phyloP scores from a whole-genome alignment of 2,113 vertebrate species.

The Nothobranchius kuhntae region DNA sequence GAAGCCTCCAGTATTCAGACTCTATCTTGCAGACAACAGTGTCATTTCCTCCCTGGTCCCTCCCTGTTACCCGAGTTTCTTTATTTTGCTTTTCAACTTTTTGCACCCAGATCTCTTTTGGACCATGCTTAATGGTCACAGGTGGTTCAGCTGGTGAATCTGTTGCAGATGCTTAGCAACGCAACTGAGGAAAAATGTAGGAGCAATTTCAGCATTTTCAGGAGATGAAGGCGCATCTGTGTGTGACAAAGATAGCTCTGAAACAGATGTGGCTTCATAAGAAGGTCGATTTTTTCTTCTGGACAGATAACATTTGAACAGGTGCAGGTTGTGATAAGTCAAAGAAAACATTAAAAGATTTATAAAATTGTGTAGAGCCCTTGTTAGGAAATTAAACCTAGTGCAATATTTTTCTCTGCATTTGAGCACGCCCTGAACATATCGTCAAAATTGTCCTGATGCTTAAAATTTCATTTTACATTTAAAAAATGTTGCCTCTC shows the following conservation, averaged over 20 bases:
- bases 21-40: neutral
- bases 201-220: conserved; percentile 9
- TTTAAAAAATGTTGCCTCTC: too few species aligned
- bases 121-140: conserved; percentile 13
- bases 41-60: conserved; percentile 9
- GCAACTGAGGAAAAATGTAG: conserved; percentile 5
- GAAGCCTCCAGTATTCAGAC: conserved; percentile 8
- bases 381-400: too few species aligned
- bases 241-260: conserved; percentile 17
- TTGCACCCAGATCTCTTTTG: conserved; percentile 1
- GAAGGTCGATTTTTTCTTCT: neutral
- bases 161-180: neutral
- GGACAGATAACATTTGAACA: conserved; percentile 11
- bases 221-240: conserved; percentile 11
- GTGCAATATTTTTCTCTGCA: too few species aligned
- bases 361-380: neutral
- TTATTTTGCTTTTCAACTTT: neutral
- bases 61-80: conserved; percentile 6
- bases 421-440: too few species aligned
- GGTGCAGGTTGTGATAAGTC: neutral
- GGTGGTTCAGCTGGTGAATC: conserved; percentile 22
- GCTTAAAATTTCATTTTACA: too few species aligned
- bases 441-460: too few species aligned
- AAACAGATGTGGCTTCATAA: conserved; percentile 24
- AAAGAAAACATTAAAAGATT: neutral